Evolutionary conservation across 2,113 vertebrate species (phyloP), one percentile per base, ranked within the genome.

Genomic region (Apeltes quadracus): DNA sequence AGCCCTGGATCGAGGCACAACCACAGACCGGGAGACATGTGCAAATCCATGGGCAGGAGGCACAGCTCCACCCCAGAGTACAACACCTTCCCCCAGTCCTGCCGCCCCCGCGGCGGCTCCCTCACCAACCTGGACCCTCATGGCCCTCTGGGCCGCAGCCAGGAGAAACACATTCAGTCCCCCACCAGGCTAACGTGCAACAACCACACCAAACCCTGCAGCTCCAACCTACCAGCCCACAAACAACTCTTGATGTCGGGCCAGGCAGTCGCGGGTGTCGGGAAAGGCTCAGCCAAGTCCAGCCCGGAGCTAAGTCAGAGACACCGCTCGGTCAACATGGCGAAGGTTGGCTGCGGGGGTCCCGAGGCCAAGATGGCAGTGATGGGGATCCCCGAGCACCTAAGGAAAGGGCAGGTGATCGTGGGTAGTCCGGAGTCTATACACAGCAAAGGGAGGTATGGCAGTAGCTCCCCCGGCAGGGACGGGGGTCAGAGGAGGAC

Each of bases 281-380:
- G 74, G 91, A 95, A 23, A 92, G 95, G 89, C 86, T 88, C 83
- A 76, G 95, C 88, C 50, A 75, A 83, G 53, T 88, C 90, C 93
- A 96, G 94, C 72, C 95, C 96, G 0, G 95, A 98, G 38, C 94
- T 95, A 83, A 95, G 95, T 84, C 95, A 94, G 86, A 95, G 95
- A 84, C 95, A 95, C 86, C 89, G 94, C 72, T 27, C 41, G 11
- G 90, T 57, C 15, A 72, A 69, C 61, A 22, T 64, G 84, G 89
- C 76, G 22, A 83, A 38, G 32, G n/a, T 36, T 0, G 90, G 93
- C 2, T 91, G 93, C 18, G 89, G 93, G 50, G 95, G 95, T 76
- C 95, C 95, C 0, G 95, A 97, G 38, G 92, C 93, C 8, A 97
- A 96, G 85, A 95, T 95, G 29, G 85, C 90, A 0, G 66, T 83